A percentile compares a stretch with the other conserved stretches of the same genome.
Evolutionary conservation across 2,888 invertebrate species (phyloP).

Genomic region (Pristionchus fissidentatus): DNA sequence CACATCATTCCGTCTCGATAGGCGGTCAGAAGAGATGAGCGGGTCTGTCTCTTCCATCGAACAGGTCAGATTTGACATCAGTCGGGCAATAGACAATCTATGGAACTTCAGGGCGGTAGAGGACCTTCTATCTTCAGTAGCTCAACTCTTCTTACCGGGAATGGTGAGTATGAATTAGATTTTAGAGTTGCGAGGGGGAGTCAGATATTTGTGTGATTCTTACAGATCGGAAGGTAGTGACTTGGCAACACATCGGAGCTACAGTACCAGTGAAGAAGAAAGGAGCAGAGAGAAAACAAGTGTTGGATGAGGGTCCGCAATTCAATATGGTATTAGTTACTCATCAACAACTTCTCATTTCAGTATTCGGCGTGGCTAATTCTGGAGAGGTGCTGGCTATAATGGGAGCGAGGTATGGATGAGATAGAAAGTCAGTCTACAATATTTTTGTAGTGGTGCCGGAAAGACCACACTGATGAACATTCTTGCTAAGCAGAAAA

Average conservation of each 20-base stretch:
- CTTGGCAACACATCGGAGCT: constrained; percentile 42
- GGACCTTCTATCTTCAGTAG: constrained; percentile 39
- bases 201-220: background rate
- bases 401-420: constrained; percentile 46
- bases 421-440: background rate
- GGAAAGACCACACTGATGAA: constrained; percentile 92
- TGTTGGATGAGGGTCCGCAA: constrained; percentile 42
- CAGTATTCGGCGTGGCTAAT: constrained; percentile 46
- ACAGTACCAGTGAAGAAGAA: constrained; percentile 44
- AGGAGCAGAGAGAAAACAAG: constrained; percentile 22
- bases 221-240: constrained; percentile 28
- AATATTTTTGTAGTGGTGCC: constrained; percentile 82
- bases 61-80: background rate
- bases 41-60: constrained; percentile 30
- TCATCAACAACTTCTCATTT: background rate
- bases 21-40: no score
- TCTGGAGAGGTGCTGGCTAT: constrained; percentile 49
- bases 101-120: constrained; percentile 2
- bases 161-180: background rate
- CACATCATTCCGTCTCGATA: no score
- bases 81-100: background rate
- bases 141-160: background rate
- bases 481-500: constrained; percentile 84
- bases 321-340: background rate
- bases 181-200: background rate